A percentile compares a stretch with the other conserved stretches of the same genome.
Evolutionary conservation across 2,113 vertebrate species (phyloP).

Genomic region (Hypomesus transpacificus): DNA sequence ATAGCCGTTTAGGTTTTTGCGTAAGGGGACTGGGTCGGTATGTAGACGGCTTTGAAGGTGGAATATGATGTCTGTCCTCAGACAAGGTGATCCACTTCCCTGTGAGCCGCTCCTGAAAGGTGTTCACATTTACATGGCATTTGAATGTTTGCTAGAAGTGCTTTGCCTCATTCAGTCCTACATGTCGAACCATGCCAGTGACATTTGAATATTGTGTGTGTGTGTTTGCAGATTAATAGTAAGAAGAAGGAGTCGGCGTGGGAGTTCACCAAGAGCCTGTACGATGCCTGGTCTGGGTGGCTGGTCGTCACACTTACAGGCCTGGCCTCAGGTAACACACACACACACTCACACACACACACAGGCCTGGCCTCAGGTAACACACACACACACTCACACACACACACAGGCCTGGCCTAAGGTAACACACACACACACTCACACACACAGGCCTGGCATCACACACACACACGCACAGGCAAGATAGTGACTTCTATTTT

Average conservation of each 20-base stretch:
- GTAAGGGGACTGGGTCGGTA: too few relatives aligned
- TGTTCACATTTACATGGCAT: not conserved
- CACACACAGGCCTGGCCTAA: too few relatives aligned
- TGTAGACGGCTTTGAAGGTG: too few relatives aligned
- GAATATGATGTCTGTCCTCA: too few relatives aligned
- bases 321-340: conserved; percentile 86
- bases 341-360: conserved; percentile 5
- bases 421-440: not conserved
- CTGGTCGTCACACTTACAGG: conserved; percentile 95
- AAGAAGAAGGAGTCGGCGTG: conserved; percentile 98
- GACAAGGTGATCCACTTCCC: too few relatives aligned
- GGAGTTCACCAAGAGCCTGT: conserved; percentile 97
- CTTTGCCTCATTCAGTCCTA: not conserved
- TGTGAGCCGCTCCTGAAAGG: not conserved
- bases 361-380: too few relatives aligned
- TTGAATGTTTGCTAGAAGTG: not conserved
- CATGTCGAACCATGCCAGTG: not conserved
- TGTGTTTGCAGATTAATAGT: conserved; percentile 87
- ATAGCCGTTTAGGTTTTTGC: too few relatives aligned
- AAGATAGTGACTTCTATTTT: too few relatives aligned
- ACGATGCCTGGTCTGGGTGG: conserved; percentile 98
- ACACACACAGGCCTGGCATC: too few relatives aligned
- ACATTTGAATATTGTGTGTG: not conserved
- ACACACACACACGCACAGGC: not conserved
- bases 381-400: conserved; percentile 3